phyloP scores from a whole-genome alignment of 64 coral and sea anemone species.

The Montipora efflorescens region DNA sequence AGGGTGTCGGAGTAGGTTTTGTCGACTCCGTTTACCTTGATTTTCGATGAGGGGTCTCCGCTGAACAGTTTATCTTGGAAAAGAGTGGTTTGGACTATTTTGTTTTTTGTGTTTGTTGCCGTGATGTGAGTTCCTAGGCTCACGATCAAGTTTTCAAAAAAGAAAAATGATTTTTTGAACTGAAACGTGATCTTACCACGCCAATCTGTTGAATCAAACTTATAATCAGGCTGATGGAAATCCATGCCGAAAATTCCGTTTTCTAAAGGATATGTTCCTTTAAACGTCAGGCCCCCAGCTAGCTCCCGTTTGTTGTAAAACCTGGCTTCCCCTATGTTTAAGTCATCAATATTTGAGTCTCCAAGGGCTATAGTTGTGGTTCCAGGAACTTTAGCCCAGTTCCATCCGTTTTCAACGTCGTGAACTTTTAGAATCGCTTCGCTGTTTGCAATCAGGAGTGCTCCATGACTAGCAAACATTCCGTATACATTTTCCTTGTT shows the following conservation, averaged over 20 bases:
- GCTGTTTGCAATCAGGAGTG: conserved; percentile 76
- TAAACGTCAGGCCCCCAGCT: conserved; percentile 64
- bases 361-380: conserved; percentile 65
- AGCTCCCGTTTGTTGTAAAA: conserved; percentile 25
- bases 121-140: conserved; percentile 67
- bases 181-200: conserved; percentile 7
- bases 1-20: neutral
- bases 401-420: conserved; percentile 85
- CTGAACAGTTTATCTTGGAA: conserved; percentile 76
- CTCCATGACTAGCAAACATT: conserved; percentile 76
- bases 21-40: neutral
- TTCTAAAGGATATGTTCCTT: neutral
- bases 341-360: neutral
- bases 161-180: conserved; percentile 88
- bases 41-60: neutral
- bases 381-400: conserved; percentile 84
- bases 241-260: conserved; percentile 90
- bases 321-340: conserved; percentile 45
- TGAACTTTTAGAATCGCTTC: conserved; percentile 52
- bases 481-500: conserved; percentile 71
- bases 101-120: neutral
- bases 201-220: neutral
- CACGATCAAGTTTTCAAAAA: conserved; percentile 69
- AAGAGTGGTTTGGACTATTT: conserved; percentile 59
- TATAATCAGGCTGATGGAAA: conserved; percentile 63